A percentile compares a stretch with the other conserved stretches of the same genome.
phyloP scores from a whole-genome alignment of 2,113 vertebrate species.

The Apteryx mantelli region DNA sequence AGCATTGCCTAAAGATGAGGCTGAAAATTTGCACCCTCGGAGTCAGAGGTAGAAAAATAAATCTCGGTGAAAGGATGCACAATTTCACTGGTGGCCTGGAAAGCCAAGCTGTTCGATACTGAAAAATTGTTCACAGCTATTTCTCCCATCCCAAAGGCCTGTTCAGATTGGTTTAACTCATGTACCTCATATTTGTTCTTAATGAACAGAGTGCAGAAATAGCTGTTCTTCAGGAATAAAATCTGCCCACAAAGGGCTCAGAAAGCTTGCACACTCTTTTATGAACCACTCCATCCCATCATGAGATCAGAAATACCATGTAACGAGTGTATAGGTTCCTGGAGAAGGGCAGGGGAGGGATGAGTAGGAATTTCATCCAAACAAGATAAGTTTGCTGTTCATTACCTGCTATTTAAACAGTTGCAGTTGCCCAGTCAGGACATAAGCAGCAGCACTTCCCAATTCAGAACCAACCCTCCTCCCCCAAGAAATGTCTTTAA shows the following conservation, averaged over 20 bases:
- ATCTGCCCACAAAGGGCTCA: not conserved
- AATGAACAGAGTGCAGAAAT: not conserved
- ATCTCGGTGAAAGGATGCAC: not conserved
- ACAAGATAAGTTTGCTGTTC: not conserved
- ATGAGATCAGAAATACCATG: not conserved
- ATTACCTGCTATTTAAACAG: not conserved
- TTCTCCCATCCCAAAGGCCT: not conserved
- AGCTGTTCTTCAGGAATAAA: not conserved
- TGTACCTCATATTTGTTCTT: not conserved
- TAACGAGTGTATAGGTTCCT: fast-evolving
- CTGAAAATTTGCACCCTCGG: not conserved
- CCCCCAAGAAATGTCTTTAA: no score
- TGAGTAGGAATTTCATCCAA: not conserved
- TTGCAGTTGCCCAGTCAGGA: not conserved
- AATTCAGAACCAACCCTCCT: no score
- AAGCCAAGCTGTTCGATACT: not conserved
- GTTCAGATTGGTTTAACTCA: not conserved
- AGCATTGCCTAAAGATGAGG: not conserved
- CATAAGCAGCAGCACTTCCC: no score
- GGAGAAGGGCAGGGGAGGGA: not conserved
- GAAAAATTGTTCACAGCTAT: not conserved
- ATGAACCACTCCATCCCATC: not conserved
- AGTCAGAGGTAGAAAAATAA: not conserved
- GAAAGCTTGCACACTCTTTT: not conserved
- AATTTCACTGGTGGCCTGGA: not conserved